Evolutionary conservation across 2,888 invertebrate species (phyloP).

Genomic region (Drosophila atripex): DNA sequence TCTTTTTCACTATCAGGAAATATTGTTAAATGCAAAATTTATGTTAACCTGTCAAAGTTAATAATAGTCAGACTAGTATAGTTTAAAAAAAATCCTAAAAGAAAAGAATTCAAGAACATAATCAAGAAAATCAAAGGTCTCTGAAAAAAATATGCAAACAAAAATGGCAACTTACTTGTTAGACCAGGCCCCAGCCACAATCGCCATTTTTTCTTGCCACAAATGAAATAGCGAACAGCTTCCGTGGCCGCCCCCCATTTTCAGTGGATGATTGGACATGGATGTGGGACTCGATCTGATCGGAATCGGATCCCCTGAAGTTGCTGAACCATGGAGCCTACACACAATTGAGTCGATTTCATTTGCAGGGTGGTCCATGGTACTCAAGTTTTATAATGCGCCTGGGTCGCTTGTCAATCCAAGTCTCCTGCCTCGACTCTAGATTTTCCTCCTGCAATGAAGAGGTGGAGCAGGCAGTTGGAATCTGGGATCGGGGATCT

Average conservation of each 20-base stretch:
- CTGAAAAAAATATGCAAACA: neutral
- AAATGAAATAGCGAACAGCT: conserved; percentile 26
- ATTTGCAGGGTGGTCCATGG: conserved; percentile 74
- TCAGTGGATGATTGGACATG: conserved; percentile 26
- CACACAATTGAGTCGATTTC: conserved; percentile 76
- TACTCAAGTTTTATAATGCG: conserved; percentile 72
- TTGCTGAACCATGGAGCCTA: conserved; percentile 41
- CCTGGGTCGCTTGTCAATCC: conserved; percentile 74
- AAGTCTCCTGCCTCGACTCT: conserved; percentile 23
- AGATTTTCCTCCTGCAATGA: conserved; percentile 49
- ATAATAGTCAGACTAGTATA: too few relatives aligned
- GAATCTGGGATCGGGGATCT: conserved; percentile 2
- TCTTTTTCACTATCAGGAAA: too few relatives aligned
- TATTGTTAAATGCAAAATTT: too few relatives aligned
- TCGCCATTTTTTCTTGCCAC: conserved; percentile 59
- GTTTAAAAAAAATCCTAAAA: too few relatives aligned
- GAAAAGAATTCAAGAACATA: neutral
- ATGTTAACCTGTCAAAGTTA: too few relatives aligned
- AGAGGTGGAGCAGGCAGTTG: conserved; percentile 37
- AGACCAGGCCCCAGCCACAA: conserved; percentile 18
- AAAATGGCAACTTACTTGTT: conserved; percentile 49
- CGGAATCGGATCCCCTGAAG: conserved; percentile 9
- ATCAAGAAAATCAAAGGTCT: neutral
- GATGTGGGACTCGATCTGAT: neutral
- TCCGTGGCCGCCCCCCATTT: conserved; percentile 15